Base-by-base conservation (phyloP, 2,797 vertebrate genomes). In the Muscicapa striata region DNA sequence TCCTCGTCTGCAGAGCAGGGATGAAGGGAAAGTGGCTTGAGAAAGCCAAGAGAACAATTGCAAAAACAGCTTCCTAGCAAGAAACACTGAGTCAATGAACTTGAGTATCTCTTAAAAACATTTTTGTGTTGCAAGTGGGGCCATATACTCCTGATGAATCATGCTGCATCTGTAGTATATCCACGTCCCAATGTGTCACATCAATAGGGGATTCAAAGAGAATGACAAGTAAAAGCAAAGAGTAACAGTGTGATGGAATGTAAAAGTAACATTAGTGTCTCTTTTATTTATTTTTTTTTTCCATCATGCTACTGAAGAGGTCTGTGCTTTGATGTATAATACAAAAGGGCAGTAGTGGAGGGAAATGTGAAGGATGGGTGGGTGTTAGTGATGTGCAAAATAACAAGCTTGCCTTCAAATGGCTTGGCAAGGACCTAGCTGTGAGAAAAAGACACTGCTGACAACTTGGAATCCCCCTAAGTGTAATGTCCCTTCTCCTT, bases 301-400 rank as follows among this genome's bases (percentile, higher is more conserved):
- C 40, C 59, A 54, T 64, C 52, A 12, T 76, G 74, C 67, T 85
- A 70, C 87, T 94, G 95, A 66, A 73, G 76, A 89, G 74, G 57
- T 82, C 87, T 94, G 51, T 84, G 85, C 91, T 95, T 95, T 95
- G 93, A 94, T 94, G 91, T 90, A 48, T 95, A 90, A 94, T 94
- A 93, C 73, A 84, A 89, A 95, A 97, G 95, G 92, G 73, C 84
- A 90, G 45, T 80, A 38, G 74, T 78, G 49, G 90, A 95, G 54
- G 59, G 94, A 85, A 87, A 91, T 74, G 95, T 91, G 91, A 95
- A 91, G 38, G 69, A 81, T 89, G 52, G 88, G 86, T 96, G 90
- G 86, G 88, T 32, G 77, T 94, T 74, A 83, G 66, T 89, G 84
- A 83, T 73, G 84, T 94, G 88, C 88, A 94, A 90, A 95, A 94